These are phyloP conservation scores for Andrena hattorfiana DNA, from an alignment of 2,888 invertebrate genomes.

Conservation along the genomic window DNA sequence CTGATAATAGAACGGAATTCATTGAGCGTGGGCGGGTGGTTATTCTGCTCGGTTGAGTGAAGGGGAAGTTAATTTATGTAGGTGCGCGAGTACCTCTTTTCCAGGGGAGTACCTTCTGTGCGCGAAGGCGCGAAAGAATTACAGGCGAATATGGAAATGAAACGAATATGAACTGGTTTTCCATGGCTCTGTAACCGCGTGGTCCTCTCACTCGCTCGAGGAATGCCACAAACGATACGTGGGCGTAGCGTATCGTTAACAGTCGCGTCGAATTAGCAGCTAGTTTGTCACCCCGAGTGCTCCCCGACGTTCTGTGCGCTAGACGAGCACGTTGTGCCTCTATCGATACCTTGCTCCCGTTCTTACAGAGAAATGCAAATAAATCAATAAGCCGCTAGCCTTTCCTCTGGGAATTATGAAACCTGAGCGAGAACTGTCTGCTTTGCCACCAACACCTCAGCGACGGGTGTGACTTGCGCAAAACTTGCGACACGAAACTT, in stretches of 20 bases:
- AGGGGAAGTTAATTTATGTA: constrained; percentile 69
- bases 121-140: constrained; percentile 53
- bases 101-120: constrained; percentile 30
- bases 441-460: too few relatives aligned
- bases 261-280: constrained; percentile 43
- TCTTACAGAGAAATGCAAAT: too few relatives aligned
- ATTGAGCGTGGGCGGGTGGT: constrained; percentile 45
- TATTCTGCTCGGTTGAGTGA: constrained; percentile 58
- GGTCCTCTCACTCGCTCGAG: constrained; percentile 39
- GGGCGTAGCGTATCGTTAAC: constrained; percentile 50
- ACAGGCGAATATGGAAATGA: constrained; percentile 68
- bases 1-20: constrained; percentile 50
- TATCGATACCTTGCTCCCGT: background rate
- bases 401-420: too few relatives aligned
- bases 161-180: constrained; percentile 63
- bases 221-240: constrained; percentile 48
- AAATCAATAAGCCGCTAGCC: too few relatives aligned
- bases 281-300: constrained; percentile 25
- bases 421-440: too few relatives aligned
- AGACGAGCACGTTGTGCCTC: background rate
- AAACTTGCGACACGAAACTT: too few relatives aligned
- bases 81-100: constrained; percentile 61
- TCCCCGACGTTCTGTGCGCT: background rate
- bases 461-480: too few relatives aligned
- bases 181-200: constrained; percentile 36